Evolutionary conservation across 2,113 vertebrate genomes (phyloP), one percentile per base, ranked within the genome.

Genomic region (Brachypteracias leptosomus): DNA sequence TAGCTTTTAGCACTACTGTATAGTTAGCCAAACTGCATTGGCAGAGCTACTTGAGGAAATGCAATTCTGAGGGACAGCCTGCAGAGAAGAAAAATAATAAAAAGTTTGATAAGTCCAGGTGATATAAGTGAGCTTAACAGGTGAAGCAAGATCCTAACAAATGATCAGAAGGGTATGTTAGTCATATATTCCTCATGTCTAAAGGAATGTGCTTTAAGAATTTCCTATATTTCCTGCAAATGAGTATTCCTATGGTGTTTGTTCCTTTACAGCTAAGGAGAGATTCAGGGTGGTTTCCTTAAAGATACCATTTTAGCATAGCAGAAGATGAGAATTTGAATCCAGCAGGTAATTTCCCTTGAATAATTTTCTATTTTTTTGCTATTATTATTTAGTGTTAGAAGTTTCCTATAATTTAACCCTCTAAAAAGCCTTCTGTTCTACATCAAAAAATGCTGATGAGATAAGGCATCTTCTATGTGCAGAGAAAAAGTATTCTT

Each of bases 1-100:
- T 88, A 89, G 74, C 49, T 82, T 66, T 82, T 87, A 97, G 94
- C 62, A 49, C 49, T 74, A 83, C 44, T 52, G 96, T 93, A 68
- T 52, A 85, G 4, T 86, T 90, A 89, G 75, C 93, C 96, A 95
- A 86, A 42, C 77, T 61, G 44, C 80, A 35, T 2, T 92, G 87
- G 63, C 78, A 80, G 88, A 91, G 94, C n/a, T 72, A 78, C 47
- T 47, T 54, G 88, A 88, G 83, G 89, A 96, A 94, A 95, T 52
- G 46, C 49, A 88, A 4, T 51, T 59, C 67, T 25, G 10, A 51
- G 36, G 28, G 54, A 29, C 70, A 49, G 35, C 11, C 52, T 52
- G 29, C 28, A 51, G 28, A 59, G 44, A 22, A 52, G 55, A 40
- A 63, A 57, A 77, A 54, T 7, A 47, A 33, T 33, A 58, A 75